Conservation (phyloP, 2,888 invertebrate species). For the Andrena minutula region DNA sequence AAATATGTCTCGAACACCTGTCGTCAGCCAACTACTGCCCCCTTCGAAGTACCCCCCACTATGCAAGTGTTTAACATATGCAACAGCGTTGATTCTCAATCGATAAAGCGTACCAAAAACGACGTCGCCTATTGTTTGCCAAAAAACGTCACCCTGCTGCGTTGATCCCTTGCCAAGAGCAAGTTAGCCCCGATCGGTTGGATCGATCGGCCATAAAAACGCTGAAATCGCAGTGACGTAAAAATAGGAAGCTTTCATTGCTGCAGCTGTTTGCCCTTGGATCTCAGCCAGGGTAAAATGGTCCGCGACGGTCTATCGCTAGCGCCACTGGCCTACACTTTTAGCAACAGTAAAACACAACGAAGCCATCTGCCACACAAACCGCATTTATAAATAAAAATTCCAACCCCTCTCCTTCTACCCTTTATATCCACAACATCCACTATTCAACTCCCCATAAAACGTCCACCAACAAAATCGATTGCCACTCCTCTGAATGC, state of each 20-base stretch:
- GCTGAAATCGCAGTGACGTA: conserved; percentile 47
- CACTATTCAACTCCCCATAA: not conserved
- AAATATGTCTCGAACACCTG: not conserved
- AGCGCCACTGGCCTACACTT: no score
- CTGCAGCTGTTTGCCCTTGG: conserved; percentile 49
- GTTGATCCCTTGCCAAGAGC: conserved; percentile 46
- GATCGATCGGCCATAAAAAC: conserved; percentile 62
- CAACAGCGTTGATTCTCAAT: not conserved
- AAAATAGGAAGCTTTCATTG: conserved; percentile 39
- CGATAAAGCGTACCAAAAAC: not conserved
- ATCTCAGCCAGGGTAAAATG: conserved; percentile 47
- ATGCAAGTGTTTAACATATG: not conserved
- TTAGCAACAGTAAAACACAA: no score
- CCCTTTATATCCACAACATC: not conserved
- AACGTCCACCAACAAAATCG: not conserved
- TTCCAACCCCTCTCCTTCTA: not conserved
- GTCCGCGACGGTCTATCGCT: conserved; percentile 4
- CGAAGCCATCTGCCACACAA: no score
- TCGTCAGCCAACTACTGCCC: not conserved
- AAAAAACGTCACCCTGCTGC: conserved; percentile 68
- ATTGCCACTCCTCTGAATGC: not conserved
- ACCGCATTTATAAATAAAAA: not conserved
- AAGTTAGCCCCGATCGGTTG: conserved; percentile 30
- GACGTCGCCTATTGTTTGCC: conserved; percentile 26
- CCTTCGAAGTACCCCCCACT: not conserved